Percentiles rank a stretch among this genome's conserved stretches.
Evolutionary conservation across 2,888 invertebrate genomes (phyloP).

Genomic region (Molorchus minor): DNA sequence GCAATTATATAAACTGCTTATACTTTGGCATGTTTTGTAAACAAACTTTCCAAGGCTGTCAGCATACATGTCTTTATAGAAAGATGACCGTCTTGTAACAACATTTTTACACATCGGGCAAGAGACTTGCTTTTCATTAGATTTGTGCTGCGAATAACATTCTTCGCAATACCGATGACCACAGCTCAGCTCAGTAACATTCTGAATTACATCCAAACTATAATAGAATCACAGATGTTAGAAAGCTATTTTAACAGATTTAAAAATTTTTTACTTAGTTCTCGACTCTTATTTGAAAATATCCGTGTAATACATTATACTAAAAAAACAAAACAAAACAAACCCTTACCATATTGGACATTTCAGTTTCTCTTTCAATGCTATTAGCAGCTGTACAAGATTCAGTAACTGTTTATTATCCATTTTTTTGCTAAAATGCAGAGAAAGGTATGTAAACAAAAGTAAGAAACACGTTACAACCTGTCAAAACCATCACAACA

Average conservation of each 20-base stretch:
- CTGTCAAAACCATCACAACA: no score
- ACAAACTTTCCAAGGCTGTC: conserved; percentile 26
- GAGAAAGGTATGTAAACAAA: no score
- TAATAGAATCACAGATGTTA: conserved; percentile 22
- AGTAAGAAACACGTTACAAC: no score
- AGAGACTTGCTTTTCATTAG: conserved; percentile 11
- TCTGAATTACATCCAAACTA: conserved; percentile 34
- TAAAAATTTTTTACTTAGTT: no score
- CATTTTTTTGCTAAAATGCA: no score
- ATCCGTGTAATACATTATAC: not conserved
- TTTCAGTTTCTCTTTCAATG: conserved; percentile 11
- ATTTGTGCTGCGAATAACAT: conserved; percentile 28
- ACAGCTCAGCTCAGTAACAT: conserved; percentile 29
- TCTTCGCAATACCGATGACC: conserved; percentile 31
- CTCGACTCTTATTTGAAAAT: not conserved
- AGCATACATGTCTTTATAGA: conserved; percentile 29
- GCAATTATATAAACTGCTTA: conserved; percentile 1
- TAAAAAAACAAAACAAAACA: not conserved
- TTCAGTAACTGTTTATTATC: conserved; percentile 3
- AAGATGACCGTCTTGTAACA: conserved; percentile 23
- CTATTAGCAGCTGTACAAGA: conserved; percentile 1
- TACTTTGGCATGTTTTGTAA: not conserved
- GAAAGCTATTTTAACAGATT: no score
- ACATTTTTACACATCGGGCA: conserved; percentile 33
- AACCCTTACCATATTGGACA: conserved; percentile 18